phyloP scores from a whole-genome alignment of 1,140 invertebrate species.

The Dendroctonus ponderosae region DNA sequence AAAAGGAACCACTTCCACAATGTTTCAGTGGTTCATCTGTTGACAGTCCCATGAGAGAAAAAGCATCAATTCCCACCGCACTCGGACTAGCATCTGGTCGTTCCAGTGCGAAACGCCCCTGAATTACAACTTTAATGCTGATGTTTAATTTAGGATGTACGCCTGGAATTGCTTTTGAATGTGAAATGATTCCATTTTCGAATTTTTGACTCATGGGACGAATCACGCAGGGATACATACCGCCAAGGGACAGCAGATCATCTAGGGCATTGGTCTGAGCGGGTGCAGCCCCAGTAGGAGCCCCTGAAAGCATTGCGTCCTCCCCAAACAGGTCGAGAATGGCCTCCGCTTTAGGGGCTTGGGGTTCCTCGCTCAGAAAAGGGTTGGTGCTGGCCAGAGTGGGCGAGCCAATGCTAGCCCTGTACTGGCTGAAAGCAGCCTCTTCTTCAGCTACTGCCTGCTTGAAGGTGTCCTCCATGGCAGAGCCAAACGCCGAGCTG shows the following conservation, averaged over 20 bases:
- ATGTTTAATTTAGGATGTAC: not conserved
- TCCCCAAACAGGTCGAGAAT: conserved; percentile 81
- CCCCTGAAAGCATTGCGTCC: conserved; percentile 50
- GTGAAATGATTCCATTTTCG: not conserved
- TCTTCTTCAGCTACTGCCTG: conserved; percentile 92
- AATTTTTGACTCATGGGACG: no score
- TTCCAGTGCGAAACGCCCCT: no score
- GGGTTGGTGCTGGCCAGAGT: conserved; percentile 76
- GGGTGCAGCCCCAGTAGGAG: conserved; percentile 45
- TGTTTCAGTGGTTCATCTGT: no score
- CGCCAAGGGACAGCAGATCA: conserved; percentile 79
- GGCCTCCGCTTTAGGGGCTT: conserved; percentile 57
- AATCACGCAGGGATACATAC: conserved; percentile 11
- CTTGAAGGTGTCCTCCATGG: conserved; percentile 81
- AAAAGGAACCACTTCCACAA: no score
- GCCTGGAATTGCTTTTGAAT: not conserved
- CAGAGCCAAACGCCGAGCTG: conserved; percentile 80
- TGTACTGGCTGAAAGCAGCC: conserved; percentile 90
- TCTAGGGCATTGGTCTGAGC: conserved; percentile 73
- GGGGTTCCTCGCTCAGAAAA: conserved; percentile 66
- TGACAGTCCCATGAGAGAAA: no score
- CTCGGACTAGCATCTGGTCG: no score
- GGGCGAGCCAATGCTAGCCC: conserved; percentile 81
- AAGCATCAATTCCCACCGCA: no score
- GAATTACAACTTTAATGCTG: not conserved